phyloP scores from a whole-genome alignment of 2,888 invertebrate genomes.

The Taphrorychus bicolor region DNA sequence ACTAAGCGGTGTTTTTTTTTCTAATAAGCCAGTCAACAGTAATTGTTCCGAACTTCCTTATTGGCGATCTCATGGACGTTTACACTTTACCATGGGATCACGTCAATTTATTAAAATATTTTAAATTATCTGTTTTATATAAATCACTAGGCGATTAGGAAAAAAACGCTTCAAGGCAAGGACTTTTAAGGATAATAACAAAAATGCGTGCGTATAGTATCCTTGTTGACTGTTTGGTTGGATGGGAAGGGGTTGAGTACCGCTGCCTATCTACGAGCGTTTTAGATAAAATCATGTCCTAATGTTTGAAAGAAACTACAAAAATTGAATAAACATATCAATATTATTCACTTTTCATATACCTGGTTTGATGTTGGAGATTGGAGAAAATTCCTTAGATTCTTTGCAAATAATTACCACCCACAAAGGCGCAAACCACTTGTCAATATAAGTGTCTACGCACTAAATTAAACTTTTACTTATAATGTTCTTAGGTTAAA shows the following conservation, averaged over 20 bases:
- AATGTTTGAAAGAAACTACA: no score
- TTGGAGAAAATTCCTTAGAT: no score
- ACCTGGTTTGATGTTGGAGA: no score
- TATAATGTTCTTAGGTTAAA: no score
- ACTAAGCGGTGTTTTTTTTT: slow-evolving; percentile 22
- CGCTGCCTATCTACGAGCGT: not conserved
- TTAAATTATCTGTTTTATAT: slow-evolving; percentile 36
- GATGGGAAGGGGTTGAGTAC: not conserved
- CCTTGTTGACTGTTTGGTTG: slow-evolving; percentile 23
- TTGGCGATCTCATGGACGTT: slow-evolving; percentile 37
- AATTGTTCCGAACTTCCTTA: slow-evolving; percentile 37
- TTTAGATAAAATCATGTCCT: not conserved
- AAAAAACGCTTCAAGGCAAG: slow-evolving; percentile 37
- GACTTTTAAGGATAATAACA: slow-evolving; percentile 30
- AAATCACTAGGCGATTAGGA: slow-evolving; percentile 31
- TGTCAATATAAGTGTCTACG: no score
- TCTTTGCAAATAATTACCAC: no score
- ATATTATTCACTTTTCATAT: no score
- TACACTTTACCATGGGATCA: slow-evolving; percentile 28
- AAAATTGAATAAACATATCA: no score
- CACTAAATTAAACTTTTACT: no score
- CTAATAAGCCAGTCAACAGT: slow-evolving; percentile 16
- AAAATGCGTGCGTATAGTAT: slow-evolving; percentile 19
- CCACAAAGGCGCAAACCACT: no score
- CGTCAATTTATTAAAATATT: slow-evolving; percentile 38